Conservation (phyloP, 2,113 vertebrate genomes). For the Hippocampus abdominalis region DNA sequence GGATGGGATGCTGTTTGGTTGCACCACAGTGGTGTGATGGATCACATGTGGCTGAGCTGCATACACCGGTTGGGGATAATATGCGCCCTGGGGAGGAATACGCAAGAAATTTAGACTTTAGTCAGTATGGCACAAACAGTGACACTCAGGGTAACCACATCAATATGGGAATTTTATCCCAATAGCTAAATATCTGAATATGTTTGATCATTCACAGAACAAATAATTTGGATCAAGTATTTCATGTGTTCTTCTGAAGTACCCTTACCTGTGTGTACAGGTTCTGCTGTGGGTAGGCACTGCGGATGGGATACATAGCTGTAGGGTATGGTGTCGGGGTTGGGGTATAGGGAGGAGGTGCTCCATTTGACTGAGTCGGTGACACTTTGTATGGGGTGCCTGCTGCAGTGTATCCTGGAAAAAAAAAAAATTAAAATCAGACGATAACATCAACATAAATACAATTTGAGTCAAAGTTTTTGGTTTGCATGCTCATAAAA, state of each 20-base stretch:
- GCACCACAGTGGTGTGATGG: conserved; percentile 98
- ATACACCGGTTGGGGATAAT: conserved; percentile 96
- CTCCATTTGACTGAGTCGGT: conserved; percentile 91
- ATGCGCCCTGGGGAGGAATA: conserved; percentile 82
- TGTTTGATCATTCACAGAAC: not conserved
- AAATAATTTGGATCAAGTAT: not conserved
- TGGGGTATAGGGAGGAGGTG: conserved; percentile 94
- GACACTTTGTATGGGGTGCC: conserved; percentile 98
- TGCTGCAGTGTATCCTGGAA: conserved; percentile 87
- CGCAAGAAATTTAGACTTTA: not conserved
- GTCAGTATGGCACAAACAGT: not conserved
- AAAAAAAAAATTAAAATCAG: not conserved
- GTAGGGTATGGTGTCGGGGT: conserved; percentile 94
- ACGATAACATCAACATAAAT: not conserved
- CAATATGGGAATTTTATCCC: not conserved
- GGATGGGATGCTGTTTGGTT: conserved; percentile 98
- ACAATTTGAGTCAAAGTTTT: not conserved
- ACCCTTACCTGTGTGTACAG: conserved; percentile 90
- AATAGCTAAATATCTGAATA: not conserved
- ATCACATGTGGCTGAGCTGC: conserved; percentile 98
- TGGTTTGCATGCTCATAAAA: not conserved
- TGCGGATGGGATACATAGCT: conserved; percentile 98
- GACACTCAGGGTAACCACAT: not conserved
- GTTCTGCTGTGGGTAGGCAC: conserved; percentile 98
- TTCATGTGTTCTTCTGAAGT: not conserved